phyloP scores from a whole-genome alignment of 2,113 vertebrate genomes.

The Ameiurus melas region DNA sequence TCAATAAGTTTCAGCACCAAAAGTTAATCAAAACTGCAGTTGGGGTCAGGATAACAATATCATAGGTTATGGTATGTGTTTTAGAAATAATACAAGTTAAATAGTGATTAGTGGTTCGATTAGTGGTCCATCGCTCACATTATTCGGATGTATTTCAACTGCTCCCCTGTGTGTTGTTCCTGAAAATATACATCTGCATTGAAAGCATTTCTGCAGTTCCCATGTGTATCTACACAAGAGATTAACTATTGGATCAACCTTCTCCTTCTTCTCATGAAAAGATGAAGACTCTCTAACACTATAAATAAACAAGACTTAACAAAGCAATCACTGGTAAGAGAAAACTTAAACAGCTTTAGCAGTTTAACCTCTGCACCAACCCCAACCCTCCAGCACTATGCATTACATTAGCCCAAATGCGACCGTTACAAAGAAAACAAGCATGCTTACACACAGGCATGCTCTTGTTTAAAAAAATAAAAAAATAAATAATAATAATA shows the following conservation, averaged over 20 bases:
- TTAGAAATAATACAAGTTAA: background rate
- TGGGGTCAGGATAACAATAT: background rate
- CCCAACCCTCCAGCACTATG: background rate
- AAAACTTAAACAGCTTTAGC: slow-evolving; percentile 1
- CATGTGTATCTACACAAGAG: background rate
- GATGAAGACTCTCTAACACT: background rate
- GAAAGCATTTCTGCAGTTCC: background rate
- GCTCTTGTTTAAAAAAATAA: background rate
- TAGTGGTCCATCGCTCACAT: background rate
- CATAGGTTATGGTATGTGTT: background rate
- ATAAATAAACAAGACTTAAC: slow-evolving; percentile 19
- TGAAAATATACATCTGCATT: background rate
- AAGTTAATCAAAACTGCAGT: background rate
- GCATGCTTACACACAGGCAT: slow-evolving; percentile 7
- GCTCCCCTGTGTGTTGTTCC: background rate
- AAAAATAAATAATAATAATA: too few species aligned
- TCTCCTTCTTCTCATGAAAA: background rate
- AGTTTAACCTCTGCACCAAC: background rate
- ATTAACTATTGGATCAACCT: background rate
- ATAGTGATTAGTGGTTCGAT: background rate
- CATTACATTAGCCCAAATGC: background rate
- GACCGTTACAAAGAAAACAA: slow-evolving; percentile 4
- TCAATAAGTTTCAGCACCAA: background rate
- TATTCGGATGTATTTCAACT: background rate
- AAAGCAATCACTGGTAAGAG: slow-evolving; percentile 11